Conservation (phyloP, 2,797 vertebrate species). For the Huso huso region DNA sequence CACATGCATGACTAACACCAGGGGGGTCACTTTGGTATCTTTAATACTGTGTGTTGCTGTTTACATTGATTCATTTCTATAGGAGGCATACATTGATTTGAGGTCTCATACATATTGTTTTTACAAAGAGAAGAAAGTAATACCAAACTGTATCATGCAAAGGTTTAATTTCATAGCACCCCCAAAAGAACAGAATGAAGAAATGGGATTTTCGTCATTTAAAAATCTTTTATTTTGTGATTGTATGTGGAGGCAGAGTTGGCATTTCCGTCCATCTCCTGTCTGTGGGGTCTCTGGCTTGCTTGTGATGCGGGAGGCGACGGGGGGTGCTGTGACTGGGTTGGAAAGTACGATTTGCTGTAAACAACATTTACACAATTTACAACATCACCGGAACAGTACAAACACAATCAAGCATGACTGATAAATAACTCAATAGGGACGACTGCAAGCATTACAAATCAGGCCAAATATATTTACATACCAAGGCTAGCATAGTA, state of each 20-base stretch:
- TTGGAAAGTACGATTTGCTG: constrained; percentile 4
- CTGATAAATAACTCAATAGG: constrained; percentile 51
- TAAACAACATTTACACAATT: not conserved
- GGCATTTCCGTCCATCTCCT: constrained; percentile 22
- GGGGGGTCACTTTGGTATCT: too few relatives aligned
- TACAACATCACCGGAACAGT: constrained; percentile 33
- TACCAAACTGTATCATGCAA: too few relatives aligned
- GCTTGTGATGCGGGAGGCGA: constrained; percentile 2
- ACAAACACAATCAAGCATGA: constrained; percentile 46
- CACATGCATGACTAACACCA: too few relatives aligned
- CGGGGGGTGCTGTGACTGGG: not conserved
- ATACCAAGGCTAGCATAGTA: constrained; percentile 45
- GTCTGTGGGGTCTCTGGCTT: constrained; percentile 22
- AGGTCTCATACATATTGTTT: too few relatives aligned
- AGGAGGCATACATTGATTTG: too few relatives aligned
- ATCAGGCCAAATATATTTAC: constrained; percentile 65
- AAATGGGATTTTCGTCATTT: constrained; percentile 7
- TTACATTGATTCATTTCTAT: too few relatives aligned
- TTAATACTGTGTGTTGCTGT: too few relatives aligned
- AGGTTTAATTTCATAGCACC: too few relatives aligned
- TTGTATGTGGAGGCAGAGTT: constrained; percentile 26
- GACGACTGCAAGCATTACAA: constrained; percentile 48
- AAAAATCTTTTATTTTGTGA: constrained; percentile 37
- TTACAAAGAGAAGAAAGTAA: too few relatives aligned
- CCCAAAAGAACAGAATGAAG: too few relatives aligned